phyloP scores from a whole-genome alignment of 2,113 vertebrate species.

The Platycercus adscitus region DNA sequence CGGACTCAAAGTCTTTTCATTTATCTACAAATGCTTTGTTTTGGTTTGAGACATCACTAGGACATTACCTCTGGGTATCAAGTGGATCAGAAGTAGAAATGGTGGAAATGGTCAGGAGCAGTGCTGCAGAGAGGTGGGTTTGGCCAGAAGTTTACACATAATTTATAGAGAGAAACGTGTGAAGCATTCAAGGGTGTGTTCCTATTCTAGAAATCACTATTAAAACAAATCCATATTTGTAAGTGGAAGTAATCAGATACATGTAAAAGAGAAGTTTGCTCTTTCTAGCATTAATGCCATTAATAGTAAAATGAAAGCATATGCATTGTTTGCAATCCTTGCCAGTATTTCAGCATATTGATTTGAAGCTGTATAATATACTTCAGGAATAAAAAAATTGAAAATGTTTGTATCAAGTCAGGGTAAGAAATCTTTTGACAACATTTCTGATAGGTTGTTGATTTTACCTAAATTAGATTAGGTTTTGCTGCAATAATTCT shows the following conservation, averaged over 20 bases:
- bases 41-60: not conserved
- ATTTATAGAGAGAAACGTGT: not conserved
- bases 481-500: not conserved
- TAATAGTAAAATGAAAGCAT: constrained; percentile 28
- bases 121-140: not conserved
- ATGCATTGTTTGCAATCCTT: not conserved
- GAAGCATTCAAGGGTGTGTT: constrained; percentile 7
- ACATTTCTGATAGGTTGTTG: not conserved
- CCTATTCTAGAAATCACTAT: not conserved
- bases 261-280: not conserved
- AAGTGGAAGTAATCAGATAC: constrained; percentile 21
- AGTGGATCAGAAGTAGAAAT: not conserved
- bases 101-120: not conserved
- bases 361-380: not conserved
- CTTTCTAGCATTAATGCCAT: not conserved
- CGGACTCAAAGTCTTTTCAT: not conserved
- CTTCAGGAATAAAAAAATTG: not conserved
- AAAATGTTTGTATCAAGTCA: not conserved
- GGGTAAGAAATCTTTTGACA: not conserved
- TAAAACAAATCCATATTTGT: constrained; percentile 26
- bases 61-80: not conserved
- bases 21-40: not conserved
- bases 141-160: not conserved
- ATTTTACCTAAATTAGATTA: constrained; percentile 6
- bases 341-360: not conserved